A percentile compares a stretch with the other conserved stretches of the same genome.
phyloP scores from a whole-genome alignment of 1,140 invertebrate species.

The Cydia fagiglandana region DNA sequence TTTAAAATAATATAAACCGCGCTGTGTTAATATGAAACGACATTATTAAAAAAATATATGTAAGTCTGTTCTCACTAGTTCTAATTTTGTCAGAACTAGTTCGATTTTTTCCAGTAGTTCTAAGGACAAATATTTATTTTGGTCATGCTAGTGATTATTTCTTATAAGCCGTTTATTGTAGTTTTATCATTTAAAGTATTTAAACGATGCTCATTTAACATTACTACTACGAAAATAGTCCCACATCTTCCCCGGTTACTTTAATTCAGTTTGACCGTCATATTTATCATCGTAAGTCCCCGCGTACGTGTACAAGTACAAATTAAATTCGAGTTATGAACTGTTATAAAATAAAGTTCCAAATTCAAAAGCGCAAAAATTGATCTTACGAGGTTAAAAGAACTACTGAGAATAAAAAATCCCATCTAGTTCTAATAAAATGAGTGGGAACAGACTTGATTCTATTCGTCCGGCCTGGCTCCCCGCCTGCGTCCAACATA shows the following conservation, averaged over 20 bases:
- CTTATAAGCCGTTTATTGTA: too few relatives aligned
- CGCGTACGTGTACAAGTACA: too few relatives aligned
- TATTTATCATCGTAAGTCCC: too few relatives aligned
- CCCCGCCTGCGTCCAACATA: conserved; percentile 36
- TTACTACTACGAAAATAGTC: too few relatives aligned
- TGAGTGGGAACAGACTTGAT: background rate
- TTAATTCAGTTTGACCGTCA: too few relatives aligned
- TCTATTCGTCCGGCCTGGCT: conserved; percentile 16
- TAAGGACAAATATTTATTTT: background rate
- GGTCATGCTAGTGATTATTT: background rate
- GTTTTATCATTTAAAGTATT: too few relatives aligned
- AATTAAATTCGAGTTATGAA: too few relatives aligned
- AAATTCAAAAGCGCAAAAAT: too few relatives aligned
- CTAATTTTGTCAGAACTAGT: background rate
- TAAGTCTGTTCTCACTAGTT: conserved; percentile 1
- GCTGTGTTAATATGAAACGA: conserved; percentile 3
- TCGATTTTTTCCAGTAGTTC: background rate
- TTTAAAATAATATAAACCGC: conserved; percentile 32
- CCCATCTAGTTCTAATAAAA: background rate
- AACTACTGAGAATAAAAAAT: background rate
- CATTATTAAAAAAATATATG: background rate
- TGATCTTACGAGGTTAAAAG: too few relatives aligned
- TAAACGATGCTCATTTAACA: too few relatives aligned
- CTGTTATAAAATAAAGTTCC: too few relatives aligned
- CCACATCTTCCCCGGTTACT: too few relatives aligned